Percentiles rank a stretch among this genome's conserved stretches.
Conservation (phyloP, 2,888 invertebrate species). For the Ligdia adustata region DNA sequence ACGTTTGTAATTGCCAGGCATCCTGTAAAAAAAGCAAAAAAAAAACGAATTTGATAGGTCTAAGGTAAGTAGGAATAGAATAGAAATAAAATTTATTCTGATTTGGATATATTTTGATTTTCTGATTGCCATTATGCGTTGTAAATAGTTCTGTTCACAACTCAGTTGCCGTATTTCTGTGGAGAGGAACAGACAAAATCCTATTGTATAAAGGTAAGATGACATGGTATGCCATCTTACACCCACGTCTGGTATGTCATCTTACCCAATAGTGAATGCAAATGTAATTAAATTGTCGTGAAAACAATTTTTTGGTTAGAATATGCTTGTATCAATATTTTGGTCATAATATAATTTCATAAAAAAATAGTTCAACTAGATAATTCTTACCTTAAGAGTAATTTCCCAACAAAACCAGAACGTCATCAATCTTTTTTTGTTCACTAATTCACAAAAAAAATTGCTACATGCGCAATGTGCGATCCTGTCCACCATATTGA, state of each 20-base stretch:
- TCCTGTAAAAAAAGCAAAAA: slow-evolving; percentile 10
- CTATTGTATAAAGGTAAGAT: slow-evolving; percentile 14
- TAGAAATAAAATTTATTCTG: slow-evolving; percentile 6
- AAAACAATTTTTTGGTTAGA: not conserved
- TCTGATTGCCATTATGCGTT: slow-evolving; percentile 7
- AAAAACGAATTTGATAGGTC: slow-evolving; percentile 6
- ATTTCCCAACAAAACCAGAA: slow-evolving; percentile 9
- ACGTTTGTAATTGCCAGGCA: slow-evolving; percentile 21
- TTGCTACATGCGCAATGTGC: slow-evolving; percentile 12
- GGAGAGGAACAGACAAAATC: slow-evolving; percentile 4
- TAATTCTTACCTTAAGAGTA: slow-evolving; percentile 10
- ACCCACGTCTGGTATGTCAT: slow-evolving; percentile 2
- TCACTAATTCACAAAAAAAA: slow-evolving; percentile 8
- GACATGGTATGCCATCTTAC: slow-evolving; percentile 23
- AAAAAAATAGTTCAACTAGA: slow-evolving; percentile 5
- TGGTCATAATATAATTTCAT: slow-evolving; percentile 1
- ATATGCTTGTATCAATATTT: not conserved
- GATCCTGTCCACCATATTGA: slow-evolving; percentile 10
- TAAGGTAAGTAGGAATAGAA: slow-evolving; percentile 5
- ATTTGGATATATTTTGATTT: slow-evolving; percentile 5
- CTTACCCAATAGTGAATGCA: not conserved
- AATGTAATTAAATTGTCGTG: not conserved
- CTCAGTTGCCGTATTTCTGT: slow-evolving; percentile 7
- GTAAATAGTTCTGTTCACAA: slow-evolving; percentile 8
- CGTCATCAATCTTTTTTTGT: slow-evolving; percentile 11